These are phyloP conservation scores for Laticauda colubrina DNA, from an alignment of 2,113 vertebrate genomes.

Conservation along the genomic window DNA sequence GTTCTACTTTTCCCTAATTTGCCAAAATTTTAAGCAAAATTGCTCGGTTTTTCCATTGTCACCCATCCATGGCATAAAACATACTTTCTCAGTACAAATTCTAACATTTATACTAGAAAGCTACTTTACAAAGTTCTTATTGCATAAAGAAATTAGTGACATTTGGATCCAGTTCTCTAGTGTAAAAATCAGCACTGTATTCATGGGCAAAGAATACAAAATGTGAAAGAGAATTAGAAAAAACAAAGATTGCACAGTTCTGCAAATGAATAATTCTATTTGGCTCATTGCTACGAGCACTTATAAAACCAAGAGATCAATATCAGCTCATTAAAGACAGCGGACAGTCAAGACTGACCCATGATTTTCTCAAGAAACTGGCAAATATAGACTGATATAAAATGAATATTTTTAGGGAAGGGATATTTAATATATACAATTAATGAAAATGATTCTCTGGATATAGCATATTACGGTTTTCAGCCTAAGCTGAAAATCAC, in stretches of 20 bases:
- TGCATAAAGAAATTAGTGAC: background rate
- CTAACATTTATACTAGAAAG: background rate
- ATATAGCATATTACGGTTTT: background rate
- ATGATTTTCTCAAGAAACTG: background rate
- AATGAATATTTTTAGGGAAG: conserved; percentile 7
- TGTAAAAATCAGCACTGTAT: background rate
- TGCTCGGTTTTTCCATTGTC: background rate
- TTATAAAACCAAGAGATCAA: background rate
- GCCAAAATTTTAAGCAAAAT: background rate
- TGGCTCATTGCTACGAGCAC: background rate
- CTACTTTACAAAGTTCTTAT: background rate
- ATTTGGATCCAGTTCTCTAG: background rate
- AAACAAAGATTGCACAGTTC: background rate
- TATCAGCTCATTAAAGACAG: background rate
- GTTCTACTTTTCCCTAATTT: background rate
- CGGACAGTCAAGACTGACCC: background rate
- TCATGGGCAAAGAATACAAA: background rate
- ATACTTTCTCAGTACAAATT: background rate
- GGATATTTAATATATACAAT: background rate
- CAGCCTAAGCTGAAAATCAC: conserved; percentile 5
- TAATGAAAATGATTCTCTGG: conserved; percentile 21
- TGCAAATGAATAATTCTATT: background rate
- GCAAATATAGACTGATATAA: background rate
- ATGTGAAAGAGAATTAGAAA: conserved; percentile 14
- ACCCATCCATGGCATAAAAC: background rate